phyloP scores from a whole-genome alignment of 1,140 invertebrate species.

The Philopotamus ludificatus region DNA sequence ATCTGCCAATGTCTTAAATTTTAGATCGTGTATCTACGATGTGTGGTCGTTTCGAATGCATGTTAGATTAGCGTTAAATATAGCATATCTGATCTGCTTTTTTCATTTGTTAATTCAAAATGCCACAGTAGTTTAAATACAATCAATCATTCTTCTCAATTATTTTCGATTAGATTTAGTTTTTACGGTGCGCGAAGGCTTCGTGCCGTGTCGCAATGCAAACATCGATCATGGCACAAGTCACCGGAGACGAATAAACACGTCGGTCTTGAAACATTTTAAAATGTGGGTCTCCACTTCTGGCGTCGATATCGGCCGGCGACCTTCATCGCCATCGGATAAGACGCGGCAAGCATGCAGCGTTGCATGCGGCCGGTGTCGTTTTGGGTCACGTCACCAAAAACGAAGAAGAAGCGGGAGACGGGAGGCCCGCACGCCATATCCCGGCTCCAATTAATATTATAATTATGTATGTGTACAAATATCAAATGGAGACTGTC shows the following conservation, averaged over 20 bases:
- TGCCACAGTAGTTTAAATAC: too few species aligned
- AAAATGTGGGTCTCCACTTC: background rate
- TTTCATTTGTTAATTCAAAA: too few species aligned
- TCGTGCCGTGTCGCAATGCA: too few species aligned
- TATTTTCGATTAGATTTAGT: too few species aligned
- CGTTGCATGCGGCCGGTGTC: background rate
- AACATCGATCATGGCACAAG: background rate
- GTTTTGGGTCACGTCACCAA: conserved; percentile 2
- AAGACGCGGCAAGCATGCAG: background rate
- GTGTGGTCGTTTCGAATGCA: too few species aligned
- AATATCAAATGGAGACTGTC: conserved; percentile 9
- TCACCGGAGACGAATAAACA: background rate
- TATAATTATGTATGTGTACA: conserved; percentile 3
- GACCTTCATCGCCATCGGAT: background rate
- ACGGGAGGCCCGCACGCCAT: background rate
- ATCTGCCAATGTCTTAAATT: too few species aligned
- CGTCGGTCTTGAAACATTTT: background rate
- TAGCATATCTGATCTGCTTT: too few species aligned
- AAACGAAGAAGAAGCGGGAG: background rate
- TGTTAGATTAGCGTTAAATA: too few species aligned
- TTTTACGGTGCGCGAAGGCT: too few species aligned
- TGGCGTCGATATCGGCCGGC: background rate
- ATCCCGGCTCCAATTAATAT: conserved; percentile 4
- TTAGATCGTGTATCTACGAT: too few species aligned
- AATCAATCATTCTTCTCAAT: too few species aligned